A percentile compares a stretch with the other conserved stretches of the same genome.
Evolutionary conservation across 2,888 invertebrate genomes (phyloP).

Genomic region (Drosophila mimetica): DNA sequence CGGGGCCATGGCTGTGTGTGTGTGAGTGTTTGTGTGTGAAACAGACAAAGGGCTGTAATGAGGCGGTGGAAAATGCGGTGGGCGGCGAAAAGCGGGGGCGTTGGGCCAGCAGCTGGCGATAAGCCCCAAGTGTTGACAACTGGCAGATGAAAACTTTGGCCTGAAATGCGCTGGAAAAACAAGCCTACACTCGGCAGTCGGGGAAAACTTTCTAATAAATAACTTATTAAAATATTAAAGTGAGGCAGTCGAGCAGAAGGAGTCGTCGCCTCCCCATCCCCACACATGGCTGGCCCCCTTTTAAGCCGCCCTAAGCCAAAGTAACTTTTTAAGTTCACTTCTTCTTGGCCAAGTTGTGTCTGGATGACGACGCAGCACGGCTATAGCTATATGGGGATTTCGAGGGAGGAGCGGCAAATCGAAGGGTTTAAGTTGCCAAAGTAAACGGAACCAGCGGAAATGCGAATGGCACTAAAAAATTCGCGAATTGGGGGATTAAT

Average conservation of each 20-base stretch:
- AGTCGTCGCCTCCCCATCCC: background rate
- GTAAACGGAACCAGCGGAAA: background rate
- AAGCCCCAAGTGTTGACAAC: conserved; percentile 51
- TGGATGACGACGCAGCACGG: conserved; percentile 8
- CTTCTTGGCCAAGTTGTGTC: conserved; percentile 22
- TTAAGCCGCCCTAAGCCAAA: conserved; percentile 54
- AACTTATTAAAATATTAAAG: conserved; percentile 61
- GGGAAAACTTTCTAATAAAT: conserved; percentile 57
- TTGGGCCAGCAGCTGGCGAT: conserved; percentile 16
- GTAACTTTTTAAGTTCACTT: conserved; percentile 57
- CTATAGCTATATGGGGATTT: conserved; percentile 4
- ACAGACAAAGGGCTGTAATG: conserved; percentile 30
- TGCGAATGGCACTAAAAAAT: background rate
- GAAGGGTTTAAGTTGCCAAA: conserved; percentile 19
- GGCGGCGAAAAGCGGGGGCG: background rate
- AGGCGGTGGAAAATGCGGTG: conserved; percentile 7
- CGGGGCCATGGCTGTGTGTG: too few species aligned
- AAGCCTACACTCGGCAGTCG: conserved; percentile 36
- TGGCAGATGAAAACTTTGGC: conserved; percentile 41
- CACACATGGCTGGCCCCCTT: conserved; percentile 23
- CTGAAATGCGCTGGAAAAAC: conserved; percentile 44
- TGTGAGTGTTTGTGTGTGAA: too few species aligned
- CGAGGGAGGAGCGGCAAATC: conserved; percentile 3
- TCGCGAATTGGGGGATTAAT: background rate
- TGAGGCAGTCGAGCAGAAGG: conserved; percentile 26